Percentiles rank a stretch among this genome's conserved stretches.
Conservation (phyloP, 2,888 invertebrate species). For the Parnassius mnemosyne region DNA sequence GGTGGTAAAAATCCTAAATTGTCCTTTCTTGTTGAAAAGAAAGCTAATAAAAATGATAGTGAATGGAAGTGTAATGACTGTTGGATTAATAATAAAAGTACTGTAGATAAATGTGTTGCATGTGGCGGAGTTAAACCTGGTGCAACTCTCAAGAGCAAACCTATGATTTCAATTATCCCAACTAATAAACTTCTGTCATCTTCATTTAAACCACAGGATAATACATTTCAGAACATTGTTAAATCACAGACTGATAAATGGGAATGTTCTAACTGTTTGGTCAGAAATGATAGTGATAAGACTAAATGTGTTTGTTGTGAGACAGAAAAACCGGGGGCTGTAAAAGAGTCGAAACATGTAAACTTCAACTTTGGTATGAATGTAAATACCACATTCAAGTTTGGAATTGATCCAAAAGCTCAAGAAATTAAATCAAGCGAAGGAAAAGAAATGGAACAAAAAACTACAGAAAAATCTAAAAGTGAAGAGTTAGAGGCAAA, state of each 20-base stretch:
- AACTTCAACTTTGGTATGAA: constrained; percentile 53
- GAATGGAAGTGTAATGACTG: constrained; percentile 55
- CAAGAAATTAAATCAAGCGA: constrained; percentile 36
- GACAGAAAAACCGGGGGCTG: constrained; percentile 38
- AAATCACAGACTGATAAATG: constrained; percentile 52
- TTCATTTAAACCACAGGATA: constrained; percentile 30
- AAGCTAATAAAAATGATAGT: constrained; percentile 12
- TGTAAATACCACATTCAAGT: constrained; percentile 52
- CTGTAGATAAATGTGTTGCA: constrained; percentile 49
- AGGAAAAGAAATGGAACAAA: constrained; percentile 32
- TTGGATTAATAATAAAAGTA: constrained; percentile 50
- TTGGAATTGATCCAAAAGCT: constrained; percentile 55
- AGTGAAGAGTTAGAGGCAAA: constrained; percentile 55
- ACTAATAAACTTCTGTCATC: constrained; percentile 15
- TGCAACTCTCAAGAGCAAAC: constrained; percentile 27
- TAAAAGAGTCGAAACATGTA: constrained; percentile 36
- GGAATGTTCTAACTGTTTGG: constrained; percentile 63
- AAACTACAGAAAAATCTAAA: constrained; percentile 30
- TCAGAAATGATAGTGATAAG: constrained; percentile 51
- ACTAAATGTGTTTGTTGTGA: constrained; percentile 60
- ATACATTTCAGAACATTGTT: constrained; percentile 39
- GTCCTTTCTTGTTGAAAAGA: constrained; percentile 17
- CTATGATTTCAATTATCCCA: constrained; percentile 7
- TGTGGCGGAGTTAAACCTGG: constrained; percentile 47
- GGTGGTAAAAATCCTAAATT: constrained; percentile 39